Evolutionary conservation across 2,888 invertebrate genomes (phyloP), one percentile per base, ranked within the genome.

Genomic region (Apodemia zela): DNA sequence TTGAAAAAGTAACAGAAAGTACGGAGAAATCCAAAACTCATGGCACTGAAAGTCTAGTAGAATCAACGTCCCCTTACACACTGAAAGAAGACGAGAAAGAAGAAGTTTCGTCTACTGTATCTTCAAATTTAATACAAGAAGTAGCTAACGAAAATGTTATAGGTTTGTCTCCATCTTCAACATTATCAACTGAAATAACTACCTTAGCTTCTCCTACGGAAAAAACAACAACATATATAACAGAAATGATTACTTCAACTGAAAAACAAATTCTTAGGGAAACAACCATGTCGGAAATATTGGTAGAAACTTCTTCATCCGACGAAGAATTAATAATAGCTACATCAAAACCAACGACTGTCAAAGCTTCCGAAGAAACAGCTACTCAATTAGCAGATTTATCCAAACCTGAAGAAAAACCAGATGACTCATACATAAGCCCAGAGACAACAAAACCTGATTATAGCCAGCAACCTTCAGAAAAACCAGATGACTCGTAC

Each of bases 381-480:
- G 67, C 68, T 13, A 75, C 78, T 7, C 66, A 68, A 59, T 60
- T 69, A 64, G 83, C 84, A 47, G 81, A 79, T 71, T 68, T 73
- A 60, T 67, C 72, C n/a, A 79, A 77, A 70, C 78, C 79, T 21
- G 77, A 80, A 71, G 80, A 80, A 59, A 78, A 75, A 63, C 78
- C 78, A 18, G 72, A 66, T 65, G 78, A 75, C 64, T 64, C 73
- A 38, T 70, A 69, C 61, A 69, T 66, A 63, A 45, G 74, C 67
- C 73, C 82, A 63, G 88, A 86, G 73, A 67, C 77, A 67, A 75
- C 83, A 2, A 86, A 85, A 72, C 85, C 86, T 38, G 73, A 61
- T 47, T 67, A 73, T 45, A 75, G 75, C 65, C 85, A 85, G 47
- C 83, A 80, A 67, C 79, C 84, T 7, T 80, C 80, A 45, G 87